Base-by-base conservation (phyloP, 1,140 invertebrate species). In the Heliconius congener region DNA sequence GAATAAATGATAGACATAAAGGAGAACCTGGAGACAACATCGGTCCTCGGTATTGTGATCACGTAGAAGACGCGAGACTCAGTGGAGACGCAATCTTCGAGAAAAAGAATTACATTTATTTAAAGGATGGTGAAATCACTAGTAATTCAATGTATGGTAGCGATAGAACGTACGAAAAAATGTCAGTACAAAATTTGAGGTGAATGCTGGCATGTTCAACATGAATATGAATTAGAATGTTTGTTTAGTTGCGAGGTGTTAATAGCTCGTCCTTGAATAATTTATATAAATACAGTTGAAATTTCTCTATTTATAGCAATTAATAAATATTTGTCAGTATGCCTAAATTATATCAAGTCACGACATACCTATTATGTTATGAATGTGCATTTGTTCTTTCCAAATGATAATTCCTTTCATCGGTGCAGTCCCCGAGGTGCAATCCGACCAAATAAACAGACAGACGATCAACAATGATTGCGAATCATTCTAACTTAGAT, bases 1-100 rank as follows among this genome's bases (percentile, higher is more conserved):
- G 86, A 93, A 93, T 91, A 93, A 94, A 93, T 91, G 91, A 94
- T 90, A 93, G 91, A 93, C 86, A 89, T 87, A 89, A 90, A 89
- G 84, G 83, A 87, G 89, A 88, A 86, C 88, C 86, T 85, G 87
- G 80, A 93, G 89, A 91, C 91, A 93, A 89, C 85, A 81, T 80
- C 30, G 82, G 71, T 11, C 82, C 88, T 90, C 81, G 82, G 87
- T 88, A 94, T 94, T 91, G 87, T 88, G 90, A 89, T 93, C 93
- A 94, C 93, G 93, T 93, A 88, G 81, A 82, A 83, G 82, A 86
- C 84, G 85, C 88, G 88, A 89, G 86, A 89, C 88, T 87, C 85
- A 77, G 84, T 84, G 81, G 88, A 91, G 90, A 91, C 92, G 88
- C 91, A 93, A 94, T 94, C 91, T 93, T 89, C 86, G 81, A 85